These are phyloP conservation scores for Mus musculus DNA, from an alignment of 2,113 vertebrate genomes.

Conservation along the genomic window GRCm39 chr7:43098501-43099000, in stretches of 20 bases:
- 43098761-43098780: background rate
- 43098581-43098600: background rate
- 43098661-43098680: background rate
- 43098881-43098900: background rate
- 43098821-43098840: background rate
- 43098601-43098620: background rate
- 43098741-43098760: background rate
- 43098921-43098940: background rate
- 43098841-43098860: background rate
- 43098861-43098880: background rate
- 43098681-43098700: background rate
- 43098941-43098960: background rate
- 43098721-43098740: background rate
- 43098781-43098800: background rate
- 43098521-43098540: background rate
- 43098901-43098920: background rate
- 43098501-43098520: background rate
- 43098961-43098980: background rate
- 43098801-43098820: background rate
- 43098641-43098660: background rate
- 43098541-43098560: background rate
- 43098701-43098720: background rate
- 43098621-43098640: background rate
- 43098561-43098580: background rate
- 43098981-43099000: background rate